These are phyloP conservation scores for Erpobdella octoculata DNA, from an alignment of 2,888 invertebrate species.

Conservation along the genomic window DNA sequence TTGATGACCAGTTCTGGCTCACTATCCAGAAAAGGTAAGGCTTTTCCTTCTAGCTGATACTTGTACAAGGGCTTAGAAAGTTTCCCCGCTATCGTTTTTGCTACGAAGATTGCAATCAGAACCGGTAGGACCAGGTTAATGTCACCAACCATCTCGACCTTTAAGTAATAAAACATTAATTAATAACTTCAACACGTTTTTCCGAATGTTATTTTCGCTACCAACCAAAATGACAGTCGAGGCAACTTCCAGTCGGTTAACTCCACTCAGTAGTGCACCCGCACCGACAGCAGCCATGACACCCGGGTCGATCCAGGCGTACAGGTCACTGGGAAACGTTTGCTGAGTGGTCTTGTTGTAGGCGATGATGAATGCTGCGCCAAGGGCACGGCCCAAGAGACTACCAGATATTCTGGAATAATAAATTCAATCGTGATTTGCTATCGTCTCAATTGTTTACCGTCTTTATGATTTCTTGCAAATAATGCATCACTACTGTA, in stretches of 20 bases:
- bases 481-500: no score
- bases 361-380: slow-evolving; percentile 33
- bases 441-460: no score
- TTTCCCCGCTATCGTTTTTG: slow-evolving; percentile 37
- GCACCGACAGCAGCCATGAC: slow-evolving; percentile 37
- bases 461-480: no score
- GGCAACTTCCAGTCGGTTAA: slow-evolving; percentile 37
- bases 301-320: slow-evolving; percentile 39
- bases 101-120: slow-evolving; percentile 36
- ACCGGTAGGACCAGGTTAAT: slow-evolving; percentile 37
- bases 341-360: slow-evolving; percentile 27
- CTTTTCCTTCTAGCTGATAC: slow-evolving; percentile 37
- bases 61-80: slow-evolving; percentile 38
- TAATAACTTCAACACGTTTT: no score
- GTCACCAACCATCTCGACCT: slow-evolving; percentile 39
- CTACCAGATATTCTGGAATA: slow-evolving; percentile 34
- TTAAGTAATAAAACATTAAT: no score
- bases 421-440: no score
- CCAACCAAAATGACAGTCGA: slow-evolving; percentile 39
- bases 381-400: slow-evolving; percentile 36
- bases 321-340: slow-evolving; percentile 23
- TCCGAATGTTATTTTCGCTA: no score
- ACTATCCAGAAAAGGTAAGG: slow-evolving; percentile 37
- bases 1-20: slow-evolving; percentile 36
- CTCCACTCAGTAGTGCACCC: slow-evolving; percentile 38